Evolutionary conservation across 2,113 vertebrate species (phyloP).

Genomic region (Damaliscus lunatus): DNA sequence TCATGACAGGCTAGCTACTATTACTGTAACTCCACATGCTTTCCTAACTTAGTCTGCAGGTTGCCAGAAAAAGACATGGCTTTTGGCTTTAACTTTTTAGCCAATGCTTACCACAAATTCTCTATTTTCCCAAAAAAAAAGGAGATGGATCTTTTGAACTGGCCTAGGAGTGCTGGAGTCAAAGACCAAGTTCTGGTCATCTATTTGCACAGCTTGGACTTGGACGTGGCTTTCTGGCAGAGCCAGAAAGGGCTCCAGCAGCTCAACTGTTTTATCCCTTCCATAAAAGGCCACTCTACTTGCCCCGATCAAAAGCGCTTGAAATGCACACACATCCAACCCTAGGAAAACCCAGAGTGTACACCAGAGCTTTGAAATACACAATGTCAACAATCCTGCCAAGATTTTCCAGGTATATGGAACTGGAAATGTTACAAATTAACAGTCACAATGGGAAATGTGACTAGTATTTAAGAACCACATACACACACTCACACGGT

Average conservation of each 20-base stretch:
- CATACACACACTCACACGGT: neutral
- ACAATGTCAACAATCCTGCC: neutral
- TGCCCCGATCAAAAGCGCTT: conserved; percentile 9
- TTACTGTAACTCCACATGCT: neutral
- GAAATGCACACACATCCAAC: neutral
- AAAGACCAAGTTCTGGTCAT: neutral
- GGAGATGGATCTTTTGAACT: neutral
- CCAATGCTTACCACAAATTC: neutral
- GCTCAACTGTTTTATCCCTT: neutral
- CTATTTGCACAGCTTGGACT: neutral
- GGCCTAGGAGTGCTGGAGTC: neutral
- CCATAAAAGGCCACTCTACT: conserved; percentile 31
- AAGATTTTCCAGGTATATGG: neutral
- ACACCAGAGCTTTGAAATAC: neutral
- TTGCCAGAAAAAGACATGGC: neutral
- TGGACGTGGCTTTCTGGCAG: neutral
- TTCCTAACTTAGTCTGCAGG: neutral
- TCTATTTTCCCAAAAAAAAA: neutral
- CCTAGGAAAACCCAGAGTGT: neutral
- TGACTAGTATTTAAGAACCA: neutral
- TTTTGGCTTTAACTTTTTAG: neutral
- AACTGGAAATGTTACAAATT: neutral
- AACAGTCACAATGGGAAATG: neutral
- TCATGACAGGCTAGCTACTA: neutral
- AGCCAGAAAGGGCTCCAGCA: conserved; percentile 10